phyloP scores from a whole-genome alignment of 2,797 vertebrate species.

The Lophius americanus region DNA sequence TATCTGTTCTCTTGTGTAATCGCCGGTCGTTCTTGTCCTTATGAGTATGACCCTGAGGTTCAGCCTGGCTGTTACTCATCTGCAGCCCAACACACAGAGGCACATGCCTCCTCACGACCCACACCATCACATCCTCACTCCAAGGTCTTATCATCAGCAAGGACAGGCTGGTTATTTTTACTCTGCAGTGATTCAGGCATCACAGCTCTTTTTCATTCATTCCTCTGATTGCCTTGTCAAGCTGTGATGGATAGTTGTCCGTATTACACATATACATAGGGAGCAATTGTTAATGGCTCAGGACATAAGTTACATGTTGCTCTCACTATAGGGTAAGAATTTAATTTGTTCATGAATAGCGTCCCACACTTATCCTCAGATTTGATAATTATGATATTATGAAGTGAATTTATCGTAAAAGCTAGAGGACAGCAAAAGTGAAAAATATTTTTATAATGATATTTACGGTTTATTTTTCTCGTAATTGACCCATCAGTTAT shows the following conservation, averaged over 20 bases:
- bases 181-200: constrained; percentile 47
- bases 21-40: constrained; percentile 49
- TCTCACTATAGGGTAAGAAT: background rate
- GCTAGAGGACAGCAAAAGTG: too few species aligned
- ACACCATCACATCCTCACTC: constrained; percentile 30
- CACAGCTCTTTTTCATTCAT: constrained; percentile 39
- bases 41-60: constrained; percentile 57
- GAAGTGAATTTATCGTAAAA: too few species aligned
- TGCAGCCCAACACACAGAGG: background rate
- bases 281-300: too few species aligned
- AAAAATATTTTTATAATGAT: too few species aligned
- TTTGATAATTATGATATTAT: background rate
- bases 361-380: background rate
- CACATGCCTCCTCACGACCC: background rate
- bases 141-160: constrained; percentile 61
- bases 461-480: too few species aligned
- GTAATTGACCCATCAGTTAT: too few species aligned
- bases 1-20: constrained; percentile 69
- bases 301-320: constrained; percentile 1
- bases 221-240: constrained; percentile 38
- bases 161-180: constrained; percentile 46
- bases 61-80: constrained; percentile 53
- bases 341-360: constrained; percentile 11
- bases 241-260: background rate
- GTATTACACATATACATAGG: too few species aligned